Evolutionary conservation across 2,888 invertebrate genomes (phyloP).

Genomic region (Hydrotaea cyrtoneurina): DNA sequence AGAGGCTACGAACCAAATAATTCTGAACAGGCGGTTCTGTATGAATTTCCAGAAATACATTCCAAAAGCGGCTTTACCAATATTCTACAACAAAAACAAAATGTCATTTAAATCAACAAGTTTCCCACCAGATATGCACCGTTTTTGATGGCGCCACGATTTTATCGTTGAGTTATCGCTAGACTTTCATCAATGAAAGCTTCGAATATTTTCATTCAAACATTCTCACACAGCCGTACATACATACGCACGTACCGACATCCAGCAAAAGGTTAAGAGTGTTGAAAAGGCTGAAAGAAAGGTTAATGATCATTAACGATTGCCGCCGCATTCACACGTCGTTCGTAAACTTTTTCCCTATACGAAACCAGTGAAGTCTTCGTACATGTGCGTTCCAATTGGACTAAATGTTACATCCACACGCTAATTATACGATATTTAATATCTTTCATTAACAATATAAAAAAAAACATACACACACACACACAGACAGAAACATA

Average conservation of each 20-base stretch:
- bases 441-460: slow-evolving; percentile 5
- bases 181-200: slow-evolving; percentile 9
- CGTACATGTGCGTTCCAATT: slow-evolving; percentile 43
- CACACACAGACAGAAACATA: neutral
- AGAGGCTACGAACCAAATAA: too few relatives aligned
- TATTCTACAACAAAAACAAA: too few relatives aligned
- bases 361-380: neutral
- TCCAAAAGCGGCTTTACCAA: too few relatives aligned
- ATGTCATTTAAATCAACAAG: neutral
- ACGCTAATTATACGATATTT: slow-evolving; percentile 60
- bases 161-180: neutral
- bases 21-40: too few relatives aligned
- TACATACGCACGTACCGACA: neutral
- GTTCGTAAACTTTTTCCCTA: neutral
- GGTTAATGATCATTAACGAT: neutral
- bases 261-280: neutral
- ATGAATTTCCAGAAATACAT: too few relatives aligned
- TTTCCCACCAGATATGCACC: neutral
- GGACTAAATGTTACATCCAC: slow-evolving; percentile 61
- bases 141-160: neutral
- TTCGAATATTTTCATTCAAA: neutral
- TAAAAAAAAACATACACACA: neutral
- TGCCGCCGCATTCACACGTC: neutral
- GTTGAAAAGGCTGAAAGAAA: neutral
- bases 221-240: neutral